A percentile compares a stretch with the other conserved stretches of the same genome.
phyloP scores from a whole-genome alignment of 2,113 vertebrate species.

The Thalassarche chlororhynchos region DNA sequence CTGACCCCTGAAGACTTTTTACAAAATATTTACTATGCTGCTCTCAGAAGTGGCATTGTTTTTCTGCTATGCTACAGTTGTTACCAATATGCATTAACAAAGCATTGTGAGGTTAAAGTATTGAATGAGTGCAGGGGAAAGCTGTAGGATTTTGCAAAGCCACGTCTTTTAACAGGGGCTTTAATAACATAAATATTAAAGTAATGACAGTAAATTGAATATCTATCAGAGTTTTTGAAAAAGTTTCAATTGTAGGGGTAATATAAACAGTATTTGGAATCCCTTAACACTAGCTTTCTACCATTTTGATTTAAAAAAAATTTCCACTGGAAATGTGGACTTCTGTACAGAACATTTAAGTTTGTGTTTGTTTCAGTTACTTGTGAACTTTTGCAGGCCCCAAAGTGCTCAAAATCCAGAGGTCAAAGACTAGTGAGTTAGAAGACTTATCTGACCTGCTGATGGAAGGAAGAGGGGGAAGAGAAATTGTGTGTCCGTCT shows the following conservation, averaged over 20 bases:
- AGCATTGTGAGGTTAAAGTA: background rate
- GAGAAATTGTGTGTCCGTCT: background rate
- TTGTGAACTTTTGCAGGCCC: background rate
- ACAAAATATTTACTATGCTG: background rate
- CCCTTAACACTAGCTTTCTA: background rate
- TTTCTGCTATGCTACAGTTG: background rate
- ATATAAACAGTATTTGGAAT: background rate
- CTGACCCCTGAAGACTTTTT: background rate
- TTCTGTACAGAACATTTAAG: background rate
- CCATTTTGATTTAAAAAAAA: background rate
- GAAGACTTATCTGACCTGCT: background rate
- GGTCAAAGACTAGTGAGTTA: background rate
- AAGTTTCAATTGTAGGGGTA: background rate
- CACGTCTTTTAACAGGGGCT: background rate
- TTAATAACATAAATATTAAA: background rate
- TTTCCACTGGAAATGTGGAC: background rate
- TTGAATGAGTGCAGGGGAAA: background rate
- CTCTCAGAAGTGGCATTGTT: background rate
- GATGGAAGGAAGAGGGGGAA: background rate
- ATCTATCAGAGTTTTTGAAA: background rate
- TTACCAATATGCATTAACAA: background rate
- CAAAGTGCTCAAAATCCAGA: background rate
- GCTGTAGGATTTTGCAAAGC: background rate
- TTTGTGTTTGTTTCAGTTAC: background rate
- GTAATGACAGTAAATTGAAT: background rate